Conservation (phyloP, 2,888 invertebrate genomes). For the Tinea pellionella region DNA sequence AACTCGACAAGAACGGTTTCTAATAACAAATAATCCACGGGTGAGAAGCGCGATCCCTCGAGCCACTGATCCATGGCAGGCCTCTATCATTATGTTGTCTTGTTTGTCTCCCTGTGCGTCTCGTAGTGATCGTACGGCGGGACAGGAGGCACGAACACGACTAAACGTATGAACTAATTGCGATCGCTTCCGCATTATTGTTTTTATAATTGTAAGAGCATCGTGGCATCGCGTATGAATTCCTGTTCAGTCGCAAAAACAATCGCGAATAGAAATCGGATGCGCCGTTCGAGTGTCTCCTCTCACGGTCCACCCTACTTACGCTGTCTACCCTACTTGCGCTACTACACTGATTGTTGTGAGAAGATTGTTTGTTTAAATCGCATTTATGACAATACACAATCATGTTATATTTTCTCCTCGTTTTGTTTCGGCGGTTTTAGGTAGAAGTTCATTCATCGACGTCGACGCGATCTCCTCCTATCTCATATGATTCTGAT, state of each 20-base stretch:
- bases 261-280: background rate
- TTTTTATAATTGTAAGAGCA: background rate
- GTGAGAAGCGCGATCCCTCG: background rate
- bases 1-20: background rate
- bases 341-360: background rate
- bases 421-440: no score
- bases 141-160: no score
- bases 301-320: background rate
- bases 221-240: no score
- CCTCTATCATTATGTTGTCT: background rate
- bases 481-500: no score
- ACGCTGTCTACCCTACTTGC: background rate
- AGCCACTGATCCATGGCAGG: background rate
- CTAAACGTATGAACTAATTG: no score
- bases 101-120: no score
- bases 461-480: no score
- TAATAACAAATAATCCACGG: background rate
- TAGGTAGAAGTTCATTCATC: no score
- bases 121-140: no score
- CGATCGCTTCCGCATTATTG: background rate
- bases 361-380: background rate
- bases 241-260: background rate
- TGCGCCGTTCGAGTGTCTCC: background rate
- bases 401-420: no score
- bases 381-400: no score